Evolutionary conservation across 1,140 invertebrate species (phyloP).

Genomic region (Pogonomyrmex californicus): DNA sequence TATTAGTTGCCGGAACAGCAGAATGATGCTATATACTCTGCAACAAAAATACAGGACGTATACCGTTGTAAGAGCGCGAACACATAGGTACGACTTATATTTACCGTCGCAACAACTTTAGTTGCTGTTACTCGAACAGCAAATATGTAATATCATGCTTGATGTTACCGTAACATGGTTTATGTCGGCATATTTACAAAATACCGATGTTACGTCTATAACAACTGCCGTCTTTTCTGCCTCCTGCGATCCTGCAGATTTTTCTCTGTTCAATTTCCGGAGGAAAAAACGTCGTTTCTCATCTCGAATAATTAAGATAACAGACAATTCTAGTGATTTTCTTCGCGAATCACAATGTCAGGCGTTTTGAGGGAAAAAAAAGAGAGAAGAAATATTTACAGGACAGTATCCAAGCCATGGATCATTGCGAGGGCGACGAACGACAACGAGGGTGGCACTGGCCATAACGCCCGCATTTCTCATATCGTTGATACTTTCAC

Average conservation of each 20-base stretch:
- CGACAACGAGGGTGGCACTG: constrained; percentile 76
- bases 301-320: neutral
- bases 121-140: constrained; percentile 54
- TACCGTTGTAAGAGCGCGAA: constrained; percentile 80
- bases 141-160: constrained; percentile 62
- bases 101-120: constrained; percentile 54
- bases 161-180: constrained; percentile 54
- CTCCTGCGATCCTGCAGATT: neutral
- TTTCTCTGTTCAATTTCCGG: neutral
- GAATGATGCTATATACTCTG: neutral
- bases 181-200: constrained; percentile 56
- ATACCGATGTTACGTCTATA: constrained; percentile 16
- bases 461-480: constrained; percentile 85
- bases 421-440: constrained; percentile 63
- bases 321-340: neutral
- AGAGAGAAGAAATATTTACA: constrained; percentile 9
- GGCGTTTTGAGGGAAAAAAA: constrained; percentile 15
- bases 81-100: constrained; percentile 52
- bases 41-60: constrained; percentile 24
- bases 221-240: constrained; percentile 8
- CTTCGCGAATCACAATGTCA: neutral
- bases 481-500: constrained; percentile 85
- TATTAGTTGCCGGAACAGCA: constrained; percentile 7
- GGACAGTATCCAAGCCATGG: constrained; percentile 71
- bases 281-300: neutral